phyloP scores from a whole-genome alignment of 64 coral and sea anemone genomes.

The Stichodactyla mertensii region DNA sequence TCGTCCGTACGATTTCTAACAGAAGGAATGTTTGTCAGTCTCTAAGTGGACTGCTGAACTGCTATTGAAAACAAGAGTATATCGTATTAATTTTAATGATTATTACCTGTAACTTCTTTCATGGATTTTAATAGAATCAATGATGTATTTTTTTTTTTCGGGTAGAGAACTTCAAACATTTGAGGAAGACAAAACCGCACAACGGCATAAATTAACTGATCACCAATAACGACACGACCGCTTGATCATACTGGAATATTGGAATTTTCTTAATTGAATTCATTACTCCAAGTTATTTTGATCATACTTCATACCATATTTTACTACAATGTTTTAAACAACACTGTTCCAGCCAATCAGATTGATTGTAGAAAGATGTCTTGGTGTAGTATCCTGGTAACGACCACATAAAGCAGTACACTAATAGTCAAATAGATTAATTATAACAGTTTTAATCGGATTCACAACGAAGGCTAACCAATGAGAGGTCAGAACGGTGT shows the following conservation, averaged over 20 bases:
- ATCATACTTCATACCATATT: neutral
- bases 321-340: neutral
- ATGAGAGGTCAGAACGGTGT: neutral
- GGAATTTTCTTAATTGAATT: neutral
- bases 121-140: neutral
- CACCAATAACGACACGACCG: neutral
- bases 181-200: neutral
- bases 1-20: too few species aligned
- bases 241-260: neutral
- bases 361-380: neutral
- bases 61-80: neutral
- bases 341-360: neutral
- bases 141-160: neutral
- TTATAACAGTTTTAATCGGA: neutral
- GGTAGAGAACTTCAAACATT: neutral
- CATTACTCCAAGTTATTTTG: neutral
- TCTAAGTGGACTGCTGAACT: neutral
- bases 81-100: slow-evolving; percentile 1
- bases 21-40: neutral
- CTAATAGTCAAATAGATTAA: neutral
- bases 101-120: neutral
- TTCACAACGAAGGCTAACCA: neutral
- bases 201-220: neutral
- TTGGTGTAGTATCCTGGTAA: neutral
- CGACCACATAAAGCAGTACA: neutral